phyloP scores from a whole-genome alignment of 2,888 invertebrate species.

The Philaethria dido region DNA sequence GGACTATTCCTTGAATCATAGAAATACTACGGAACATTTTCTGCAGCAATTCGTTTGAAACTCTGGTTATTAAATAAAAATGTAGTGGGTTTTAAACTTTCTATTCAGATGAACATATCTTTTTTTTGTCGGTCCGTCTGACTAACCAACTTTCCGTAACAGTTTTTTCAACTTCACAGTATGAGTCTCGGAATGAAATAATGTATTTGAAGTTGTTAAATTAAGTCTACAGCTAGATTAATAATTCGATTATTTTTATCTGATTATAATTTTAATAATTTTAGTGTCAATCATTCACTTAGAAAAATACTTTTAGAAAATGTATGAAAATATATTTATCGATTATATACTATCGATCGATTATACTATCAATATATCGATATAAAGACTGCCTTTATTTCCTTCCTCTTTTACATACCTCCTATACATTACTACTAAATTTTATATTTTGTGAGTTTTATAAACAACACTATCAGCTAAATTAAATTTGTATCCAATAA shows the following conservation, averaged over 20 bases:
- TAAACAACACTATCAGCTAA: no score
- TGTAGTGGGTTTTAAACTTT: slow-evolving; percentile 33
- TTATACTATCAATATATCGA: no score
- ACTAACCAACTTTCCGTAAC: slow-evolving; percentile 32
- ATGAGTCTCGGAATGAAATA: slow-evolving; percentile 19
- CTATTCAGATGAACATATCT: slow-evolving; percentile 29
- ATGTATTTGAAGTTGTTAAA: slow-evolving; percentile 30
- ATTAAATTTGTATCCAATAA: no score
- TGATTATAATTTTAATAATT: no score
- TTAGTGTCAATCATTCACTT: no score
- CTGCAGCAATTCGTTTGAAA: slow-evolving; percentile 13
- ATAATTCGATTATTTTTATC: neutral
- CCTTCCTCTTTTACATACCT: no score
- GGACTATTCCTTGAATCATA: neutral
- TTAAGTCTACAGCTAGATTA: neutral
- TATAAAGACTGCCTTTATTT: no score
- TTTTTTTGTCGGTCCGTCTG: slow-evolving; percentile 32
- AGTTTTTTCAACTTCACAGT: slow-evolving; percentile 31
- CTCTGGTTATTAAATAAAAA: slow-evolving; percentile 32
- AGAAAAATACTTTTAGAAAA: no score
- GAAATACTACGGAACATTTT: neutral
- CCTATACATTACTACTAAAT: no score
- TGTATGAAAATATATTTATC: no score
- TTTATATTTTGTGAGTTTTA: no score
- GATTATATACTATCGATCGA: no score